phyloP scores from a whole-genome alignment of 2,797 vertebrate species.

The Coluber constrictor region DNA sequence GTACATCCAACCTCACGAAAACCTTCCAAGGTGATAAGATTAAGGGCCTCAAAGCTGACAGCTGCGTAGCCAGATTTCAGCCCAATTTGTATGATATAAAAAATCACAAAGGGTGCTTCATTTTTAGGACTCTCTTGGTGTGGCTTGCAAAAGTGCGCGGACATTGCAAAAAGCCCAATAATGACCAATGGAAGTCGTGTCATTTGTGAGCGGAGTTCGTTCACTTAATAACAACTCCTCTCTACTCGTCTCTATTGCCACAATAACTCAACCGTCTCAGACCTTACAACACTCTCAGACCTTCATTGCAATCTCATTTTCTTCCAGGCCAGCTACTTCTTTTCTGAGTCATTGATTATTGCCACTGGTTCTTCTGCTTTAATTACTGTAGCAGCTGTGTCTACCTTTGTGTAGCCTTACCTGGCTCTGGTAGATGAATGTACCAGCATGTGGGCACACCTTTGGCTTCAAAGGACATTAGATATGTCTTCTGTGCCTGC shows the following conservation, averaged over 20 bases:
- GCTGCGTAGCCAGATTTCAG: not conserved
- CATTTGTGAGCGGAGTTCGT: not conserved
- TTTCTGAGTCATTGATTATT: not conserved
- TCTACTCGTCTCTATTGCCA: not conserved
- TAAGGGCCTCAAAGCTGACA: not conserved
- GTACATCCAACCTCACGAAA: no score
- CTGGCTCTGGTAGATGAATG: not conserved
- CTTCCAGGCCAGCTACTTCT: slow-evolving; percentile 1
- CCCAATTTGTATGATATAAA: not conserved
- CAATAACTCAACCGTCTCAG: slow-evolving; percentile 9
- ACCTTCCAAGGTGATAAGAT: not conserved
- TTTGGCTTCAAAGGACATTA: slow-evolving; percentile 4
- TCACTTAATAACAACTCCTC: not conserved
- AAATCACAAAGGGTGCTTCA: not conserved
- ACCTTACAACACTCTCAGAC: not conserved
- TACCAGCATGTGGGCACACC: slow-evolving; percentile 1
- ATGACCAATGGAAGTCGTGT: not conserved
- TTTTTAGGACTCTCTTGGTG: not conserved
- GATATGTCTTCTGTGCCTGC: not conserved
- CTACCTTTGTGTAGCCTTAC: not conserved
- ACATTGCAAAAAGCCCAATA: not conserved
- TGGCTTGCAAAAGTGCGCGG: not conserved
- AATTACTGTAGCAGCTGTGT: slow-evolving; percentile 10
- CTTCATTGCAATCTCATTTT: slow-evolving; percentile 34
- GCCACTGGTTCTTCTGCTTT: not conserved